A percentile compares a stretch with the other conserved stretches of the same genome.
phyloP scores from a whole-genome alignment of 2,797 vertebrate species.

The Anas georgica region DNA sequence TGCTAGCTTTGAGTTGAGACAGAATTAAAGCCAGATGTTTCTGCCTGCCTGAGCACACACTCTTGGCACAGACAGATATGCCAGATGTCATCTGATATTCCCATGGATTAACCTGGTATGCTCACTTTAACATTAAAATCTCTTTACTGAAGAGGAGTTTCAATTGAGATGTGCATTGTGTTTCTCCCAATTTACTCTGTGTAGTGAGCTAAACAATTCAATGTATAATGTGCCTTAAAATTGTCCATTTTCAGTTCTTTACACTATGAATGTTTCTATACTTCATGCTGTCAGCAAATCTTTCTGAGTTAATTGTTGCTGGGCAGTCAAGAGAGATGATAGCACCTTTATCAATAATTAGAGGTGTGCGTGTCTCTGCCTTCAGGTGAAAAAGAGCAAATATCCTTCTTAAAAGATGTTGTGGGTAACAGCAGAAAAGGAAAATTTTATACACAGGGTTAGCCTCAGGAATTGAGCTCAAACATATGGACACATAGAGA shows the following conservation, averaged over 20 bases:
- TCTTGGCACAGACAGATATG: not conserved
- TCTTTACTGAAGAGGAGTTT: not conserved
- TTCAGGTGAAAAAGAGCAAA: not conserved
- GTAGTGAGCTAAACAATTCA: not conserved
- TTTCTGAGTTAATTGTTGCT: not conserved
- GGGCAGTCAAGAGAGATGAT: not conserved
- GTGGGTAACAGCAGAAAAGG: not conserved
- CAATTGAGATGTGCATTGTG: not conserved
- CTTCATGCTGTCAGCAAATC: not conserved
- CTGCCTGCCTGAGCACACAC: rapidly evolving
- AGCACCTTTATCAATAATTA: not conserved
- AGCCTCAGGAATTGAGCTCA: not conserved
- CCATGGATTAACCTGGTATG: not conserved
- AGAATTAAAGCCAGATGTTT: not conserved
- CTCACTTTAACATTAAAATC: not conserved
- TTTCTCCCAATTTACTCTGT: not conserved
- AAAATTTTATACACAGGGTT: not conserved
- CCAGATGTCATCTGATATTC: not conserved
- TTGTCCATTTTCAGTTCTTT: not conserved
- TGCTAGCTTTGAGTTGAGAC: not conserved
- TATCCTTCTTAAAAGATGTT: not conserved
- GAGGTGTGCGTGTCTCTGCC: not conserved
- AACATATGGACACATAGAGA: not conserved
- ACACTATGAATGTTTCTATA: not conserved
- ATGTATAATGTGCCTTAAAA: not conserved